Evolutionary conservation across 2,113 vertebrate species (phyloP).

Genomic region (Theropithecus gelada): DNA sequence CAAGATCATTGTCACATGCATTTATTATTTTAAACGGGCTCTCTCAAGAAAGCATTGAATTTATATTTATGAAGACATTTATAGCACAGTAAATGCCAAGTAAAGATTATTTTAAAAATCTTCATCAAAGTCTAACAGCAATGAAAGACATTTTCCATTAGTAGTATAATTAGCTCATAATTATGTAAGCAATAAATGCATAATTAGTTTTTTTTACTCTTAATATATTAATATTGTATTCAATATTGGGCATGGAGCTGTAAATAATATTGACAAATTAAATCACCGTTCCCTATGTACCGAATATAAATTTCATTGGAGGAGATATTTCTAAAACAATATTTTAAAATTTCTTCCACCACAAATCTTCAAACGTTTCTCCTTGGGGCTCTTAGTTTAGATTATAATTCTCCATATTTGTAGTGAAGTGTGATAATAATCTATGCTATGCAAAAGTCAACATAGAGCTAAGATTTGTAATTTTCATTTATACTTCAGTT

Average conservation of each 20-base stretch:
- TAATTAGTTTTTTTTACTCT: slow-evolving; percentile 67
- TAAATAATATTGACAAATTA: slow-evolving; percentile 73
- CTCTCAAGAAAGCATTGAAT: slow-evolving; percentile 63
- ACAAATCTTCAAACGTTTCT: neutral
- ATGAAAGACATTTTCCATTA: slow-evolving; percentile 64
- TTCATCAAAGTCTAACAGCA: slow-evolving; percentile 63
- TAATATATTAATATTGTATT: slow-evolving; percentile 60
- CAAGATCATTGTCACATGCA: slow-evolving; percentile 57
- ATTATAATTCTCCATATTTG: neutral
- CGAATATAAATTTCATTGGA: slow-evolving; percentile 32
- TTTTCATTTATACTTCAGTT: neutral
- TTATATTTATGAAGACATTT: slow-evolving; percentile 73
- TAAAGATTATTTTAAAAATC: slow-evolving; percentile 67
- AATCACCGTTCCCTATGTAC: slow-evolving; percentile 21
- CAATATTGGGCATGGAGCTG: slow-evolving; percentile 33
- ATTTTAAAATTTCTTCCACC: neutral
- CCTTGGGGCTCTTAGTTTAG: neutral
- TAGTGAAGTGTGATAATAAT: neutral
- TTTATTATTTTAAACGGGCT: slow-evolving; percentile 65
- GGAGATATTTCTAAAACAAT: neutral
- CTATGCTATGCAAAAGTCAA: neutral
- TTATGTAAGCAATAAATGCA: slow-evolving; percentile 72
- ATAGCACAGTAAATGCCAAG: slow-evolving; percentile 67
- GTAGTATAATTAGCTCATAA: slow-evolving; percentile 68
- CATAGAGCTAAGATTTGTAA: neutral